These are phyloP conservation scores for Ovis aries DNA, from an alignment of 2,113 vertebrate genomes.

Conservation along the genomic window ARS-UI_Ramb_v3.0 NC_056063.1:11574001-11574500, in stretches of 20 bases:
- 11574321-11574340: background rate
- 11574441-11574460: background rate
- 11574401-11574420: constrained; percentile 14
- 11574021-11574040: background rate
- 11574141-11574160: background rate
- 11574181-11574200: background rate
- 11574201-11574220: background rate
- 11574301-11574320: background rate
- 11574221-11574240: background rate
- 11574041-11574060: background rate
- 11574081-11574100: background rate
- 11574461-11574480: background rate
- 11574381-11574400: background rate
- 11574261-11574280: background rate
- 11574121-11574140: background rate
- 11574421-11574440: constrained; percentile 46
- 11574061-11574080: background rate
- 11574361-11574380: background rate
- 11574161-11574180: background rate
- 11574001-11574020: background rate
- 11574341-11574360: background rate
- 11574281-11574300: background rate
- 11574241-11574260: background rate
- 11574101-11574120: background rate
- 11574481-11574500: background rate